Conservation (phyloP, 92 coral and sea anemone species). For the Porites cylindrica region DNA sequence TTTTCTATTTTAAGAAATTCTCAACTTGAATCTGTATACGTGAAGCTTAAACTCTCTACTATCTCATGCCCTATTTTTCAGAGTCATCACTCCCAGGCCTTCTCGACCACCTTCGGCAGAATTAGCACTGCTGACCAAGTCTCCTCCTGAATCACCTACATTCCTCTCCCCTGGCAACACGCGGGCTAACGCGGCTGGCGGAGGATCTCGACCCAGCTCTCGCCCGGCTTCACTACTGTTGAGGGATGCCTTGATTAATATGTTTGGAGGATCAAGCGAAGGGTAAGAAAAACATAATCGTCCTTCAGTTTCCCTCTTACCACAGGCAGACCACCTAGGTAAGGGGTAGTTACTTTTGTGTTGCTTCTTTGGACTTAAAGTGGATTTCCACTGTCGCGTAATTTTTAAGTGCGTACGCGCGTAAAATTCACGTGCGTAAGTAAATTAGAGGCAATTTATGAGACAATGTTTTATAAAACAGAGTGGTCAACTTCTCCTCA, state of each 20-base stretch:
- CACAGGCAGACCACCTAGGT: background rate
- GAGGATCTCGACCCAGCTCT: constrained; percentile 32
- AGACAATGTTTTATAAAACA: too few species aligned
- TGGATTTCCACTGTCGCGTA: too few species aligned
- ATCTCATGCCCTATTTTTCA: background rate
- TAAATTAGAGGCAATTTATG: too few species aligned
- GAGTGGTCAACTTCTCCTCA: too few species aligned
- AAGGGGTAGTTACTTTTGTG: background rate
- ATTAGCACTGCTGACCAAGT: background rate
- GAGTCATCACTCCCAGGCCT: constrained; percentile 64
- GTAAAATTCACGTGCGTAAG: too few species aligned
- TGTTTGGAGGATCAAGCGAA: constrained; percentile 49
- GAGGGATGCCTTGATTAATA: constrained; percentile 74
- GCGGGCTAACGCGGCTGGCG: constrained; percentile 20
- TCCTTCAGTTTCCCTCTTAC: too few species aligned
- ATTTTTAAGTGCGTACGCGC: too few species aligned
- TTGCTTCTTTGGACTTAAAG: background rate
- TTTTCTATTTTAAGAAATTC: too few species aligned
- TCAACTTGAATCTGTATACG: too few species aligned
- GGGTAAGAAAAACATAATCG: background rate
- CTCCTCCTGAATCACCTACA: background rate
- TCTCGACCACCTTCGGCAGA: constrained; percentile 72
- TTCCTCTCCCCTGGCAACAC: constrained; percentile 11
- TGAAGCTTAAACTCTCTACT: too few species aligned
- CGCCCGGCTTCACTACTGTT: constrained; percentile 75